Base-by-base conservation (phyloP, 2,888 invertebrate species). In the Nomada goodeniana region DNA sequence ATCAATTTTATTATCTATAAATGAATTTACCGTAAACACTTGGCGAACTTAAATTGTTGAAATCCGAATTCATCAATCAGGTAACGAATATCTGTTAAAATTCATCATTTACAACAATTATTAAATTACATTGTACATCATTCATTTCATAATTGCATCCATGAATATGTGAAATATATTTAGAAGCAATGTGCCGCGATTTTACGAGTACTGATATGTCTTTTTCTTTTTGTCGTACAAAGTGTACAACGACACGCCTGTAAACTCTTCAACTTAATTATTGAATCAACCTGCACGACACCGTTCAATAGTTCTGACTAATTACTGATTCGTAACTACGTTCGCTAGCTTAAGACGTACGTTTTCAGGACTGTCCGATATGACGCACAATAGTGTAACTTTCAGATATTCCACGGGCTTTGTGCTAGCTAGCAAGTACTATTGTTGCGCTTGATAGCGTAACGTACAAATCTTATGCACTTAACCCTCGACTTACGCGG, bases 331-430 rank as follows among this genome's bases (percentile, higher is more conserved):
- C 26, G n/a, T 61, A 29, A 80, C 67, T 57, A 29, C 26, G 64
- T 60, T 69, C n/a, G 53, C 23, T 57, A 74, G 65, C 18, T 26
- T 52, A 57, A 81, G n/a, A 36, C 59, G 0, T 63, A 59, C 13
- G 15, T 20, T 73, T 50, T 70, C 29, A 47, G 23, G 36, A 42
- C 42, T 68, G 67, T 71, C 64, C 64, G 60, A 60, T 61, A 65
- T 15, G 64, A 80, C 60, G 60, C 80, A 71, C 80, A 82, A 74
- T 67, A 80, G 73, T 20, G 44, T 70, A 59, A 64, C 26, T 72
- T 20, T 47, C n/a, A 59, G 57, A 63, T 55, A 50, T 80, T 80
- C 42, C 53, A 42, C 59, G n/a, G 26, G 29, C 60, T 82, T 74
- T 44, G 42, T n/a, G 15, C 55, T 70, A 47, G 60, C 71, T 70